These are phyloP conservation scores for Tachyglossus aculeatus DNA, from an alignment of 2,797 vertebrate species.

Conservation along the genomic window DNA sequence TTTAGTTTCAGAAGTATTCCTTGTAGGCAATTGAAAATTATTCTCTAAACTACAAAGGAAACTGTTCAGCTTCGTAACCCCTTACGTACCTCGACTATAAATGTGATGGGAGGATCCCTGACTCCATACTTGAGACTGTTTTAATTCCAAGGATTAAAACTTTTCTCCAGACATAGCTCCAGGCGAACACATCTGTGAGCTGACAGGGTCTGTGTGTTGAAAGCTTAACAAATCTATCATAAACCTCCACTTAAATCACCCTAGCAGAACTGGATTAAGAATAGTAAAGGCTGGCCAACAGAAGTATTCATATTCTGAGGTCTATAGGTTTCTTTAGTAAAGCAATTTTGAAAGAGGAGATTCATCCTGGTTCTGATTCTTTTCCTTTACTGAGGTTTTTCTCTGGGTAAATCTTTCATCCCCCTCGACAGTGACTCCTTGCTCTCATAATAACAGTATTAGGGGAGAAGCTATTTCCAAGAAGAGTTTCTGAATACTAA, in stretches of 20 bases:
- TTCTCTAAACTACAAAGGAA: neutral
- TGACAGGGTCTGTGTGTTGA: conserved; percentile 9
- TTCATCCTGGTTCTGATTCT: conserved; percentile 6
- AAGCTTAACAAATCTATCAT: conserved; percentile 35
- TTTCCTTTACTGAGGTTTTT: neutral
- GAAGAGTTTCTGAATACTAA: neutral
- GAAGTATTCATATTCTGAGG: neutral
- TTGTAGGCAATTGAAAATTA: neutral
- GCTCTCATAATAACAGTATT: neutral
- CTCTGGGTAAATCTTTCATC: neutral
- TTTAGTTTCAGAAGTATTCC: conserved; percentile 13
- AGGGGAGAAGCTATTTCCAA: neutral
- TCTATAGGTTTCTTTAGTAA: conserved; percentile 13
- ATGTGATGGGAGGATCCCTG: neutral
- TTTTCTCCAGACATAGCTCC: conserved; percentile 37
- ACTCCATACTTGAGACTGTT: conserved; percentile 4
- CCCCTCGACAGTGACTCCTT: neutral
- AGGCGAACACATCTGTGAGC: conserved; percentile 36
- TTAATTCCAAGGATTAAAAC: conserved; percentile 45
- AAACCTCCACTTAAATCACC: conserved; percentile 13
- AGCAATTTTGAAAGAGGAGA: neutral
- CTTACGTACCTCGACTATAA: conserved; percentile 18
- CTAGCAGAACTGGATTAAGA: conserved; percentile 16
- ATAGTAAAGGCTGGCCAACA: neutral
- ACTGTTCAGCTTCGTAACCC: neutral